These are phyloP conservation scores for Bothrops jararaca DNA, from an alignment of 2,113 vertebrate species.

Conservation along the genomic window DNA sequence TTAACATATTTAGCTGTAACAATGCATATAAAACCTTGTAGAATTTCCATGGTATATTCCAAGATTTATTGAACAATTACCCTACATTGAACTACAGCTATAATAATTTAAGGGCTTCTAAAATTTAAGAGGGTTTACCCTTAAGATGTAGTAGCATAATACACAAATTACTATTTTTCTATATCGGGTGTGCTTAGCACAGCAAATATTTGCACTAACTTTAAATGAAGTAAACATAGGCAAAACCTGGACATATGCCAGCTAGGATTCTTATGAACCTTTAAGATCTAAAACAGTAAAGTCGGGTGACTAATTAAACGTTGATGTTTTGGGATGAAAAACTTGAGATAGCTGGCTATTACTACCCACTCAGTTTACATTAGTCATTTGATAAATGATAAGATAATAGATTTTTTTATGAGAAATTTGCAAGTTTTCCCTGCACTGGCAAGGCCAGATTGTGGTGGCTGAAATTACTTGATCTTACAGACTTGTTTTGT, in stretches of 20 bases:
- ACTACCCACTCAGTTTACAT: background rate
- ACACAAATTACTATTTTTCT: background rate
- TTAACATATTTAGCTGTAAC: background rate
- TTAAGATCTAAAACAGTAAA: background rate
- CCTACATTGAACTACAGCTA: background rate
- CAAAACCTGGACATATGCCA: background rate
- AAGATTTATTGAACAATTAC: background rate
- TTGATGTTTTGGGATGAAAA: background rate
- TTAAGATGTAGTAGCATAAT: background rate
- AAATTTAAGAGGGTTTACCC: background rate
- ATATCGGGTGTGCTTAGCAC: background rate
- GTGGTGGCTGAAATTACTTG: background rate
- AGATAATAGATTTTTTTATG: background rate
- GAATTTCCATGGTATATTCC: background rate
- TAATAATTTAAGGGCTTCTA: background rate
- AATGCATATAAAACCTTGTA: background rate
- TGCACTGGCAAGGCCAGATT: background rate
- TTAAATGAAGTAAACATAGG: background rate
- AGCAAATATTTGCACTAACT: background rate
- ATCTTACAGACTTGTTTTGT: background rate
- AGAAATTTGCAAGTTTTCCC: background rate
- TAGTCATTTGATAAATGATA: background rate
- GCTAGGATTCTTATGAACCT: background rate
- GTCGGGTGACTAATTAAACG: background rate
- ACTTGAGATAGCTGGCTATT: background rate